These are phyloP conservation scores for Acanthornis magna DNA, from an alignment of 2,797 vertebrate species.

Conservation along the genomic window DNA sequence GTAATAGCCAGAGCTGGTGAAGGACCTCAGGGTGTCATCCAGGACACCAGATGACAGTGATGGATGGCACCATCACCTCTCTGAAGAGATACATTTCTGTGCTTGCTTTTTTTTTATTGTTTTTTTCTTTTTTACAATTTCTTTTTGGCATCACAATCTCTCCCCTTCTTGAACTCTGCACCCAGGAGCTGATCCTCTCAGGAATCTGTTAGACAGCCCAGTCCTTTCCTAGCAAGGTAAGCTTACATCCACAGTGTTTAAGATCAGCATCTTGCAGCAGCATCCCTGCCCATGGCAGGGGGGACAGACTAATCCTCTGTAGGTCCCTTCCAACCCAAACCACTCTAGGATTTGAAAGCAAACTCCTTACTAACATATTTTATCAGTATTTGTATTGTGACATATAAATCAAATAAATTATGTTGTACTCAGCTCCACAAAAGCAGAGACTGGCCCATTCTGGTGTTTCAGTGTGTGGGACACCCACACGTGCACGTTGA, in stretches of 20 bases:
- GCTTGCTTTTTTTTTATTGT: neutral
- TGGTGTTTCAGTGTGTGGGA: accelerated
- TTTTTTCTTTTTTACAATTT: too few species aligned
- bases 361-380: neutral
- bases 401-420: neutral
- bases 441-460: neutral
- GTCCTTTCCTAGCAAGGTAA: neutral
- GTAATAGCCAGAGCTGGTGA: neutral
- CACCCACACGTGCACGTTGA: accelerated
- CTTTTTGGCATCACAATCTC: neutral
- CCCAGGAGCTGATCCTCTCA: neutral
- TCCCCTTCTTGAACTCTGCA: neutral
- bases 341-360: neutral
- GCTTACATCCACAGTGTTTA: neutral
- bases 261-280: neutral
- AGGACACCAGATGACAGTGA: neutral
- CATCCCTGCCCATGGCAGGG: neutral
- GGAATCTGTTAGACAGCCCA: neutral
- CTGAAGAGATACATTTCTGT: neutral
- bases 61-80: neutral
- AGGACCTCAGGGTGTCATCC: neutral
- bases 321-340: neutral
- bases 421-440: neutral
- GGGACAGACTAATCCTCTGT: neutral
- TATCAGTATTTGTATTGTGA: neutral